Conservation (phyloP, 2,113 vertebrate species). For the Anolis sagrei region DNA sequence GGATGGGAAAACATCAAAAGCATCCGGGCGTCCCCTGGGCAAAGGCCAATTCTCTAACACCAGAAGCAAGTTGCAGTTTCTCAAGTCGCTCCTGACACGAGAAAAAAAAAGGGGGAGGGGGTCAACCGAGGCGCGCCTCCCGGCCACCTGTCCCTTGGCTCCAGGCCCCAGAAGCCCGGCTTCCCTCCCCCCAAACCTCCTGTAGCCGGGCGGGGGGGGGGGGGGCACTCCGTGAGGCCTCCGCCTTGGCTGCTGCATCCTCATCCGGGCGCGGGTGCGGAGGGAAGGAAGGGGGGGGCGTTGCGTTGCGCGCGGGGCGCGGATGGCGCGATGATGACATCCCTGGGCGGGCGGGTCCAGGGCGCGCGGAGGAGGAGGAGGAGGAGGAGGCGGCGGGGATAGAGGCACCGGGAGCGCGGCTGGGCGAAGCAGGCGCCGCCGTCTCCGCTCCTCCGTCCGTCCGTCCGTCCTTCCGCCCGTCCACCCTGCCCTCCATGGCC, state of each 20-base stretch:
- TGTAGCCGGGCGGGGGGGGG: too few species aligned
- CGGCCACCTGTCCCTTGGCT: too few species aligned
- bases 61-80: too few species aligned
- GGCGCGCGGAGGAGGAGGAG: conserved; percentile 33
- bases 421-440: conserved; percentile 41
- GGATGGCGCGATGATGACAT: conserved; percentile 45
- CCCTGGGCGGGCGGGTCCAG: conserved; percentile 28
- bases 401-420: conserved; percentile 17
- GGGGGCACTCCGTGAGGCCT: background rate
- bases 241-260: background rate
- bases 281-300: too few species aligned
- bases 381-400: conserved; percentile 21
- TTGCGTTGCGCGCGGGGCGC: background rate
- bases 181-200: background rate
- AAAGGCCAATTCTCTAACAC: too few species aligned
- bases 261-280: conserved; percentile 10
- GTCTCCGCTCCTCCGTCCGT: conserved; percentile 17
- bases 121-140: too few species aligned
- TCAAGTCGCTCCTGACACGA: too few species aligned
- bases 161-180: background rate
- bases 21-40: too few species aligned
- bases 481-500: conserved; percentile 49
- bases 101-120: too few species aligned
- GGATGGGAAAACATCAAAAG: too few species aligned
- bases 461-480: background rate